These are phyloP conservation scores for Squalus acanthias DNA, from an alignment of 2,797 vertebrate species.

Conservation along the genomic window DNA sequence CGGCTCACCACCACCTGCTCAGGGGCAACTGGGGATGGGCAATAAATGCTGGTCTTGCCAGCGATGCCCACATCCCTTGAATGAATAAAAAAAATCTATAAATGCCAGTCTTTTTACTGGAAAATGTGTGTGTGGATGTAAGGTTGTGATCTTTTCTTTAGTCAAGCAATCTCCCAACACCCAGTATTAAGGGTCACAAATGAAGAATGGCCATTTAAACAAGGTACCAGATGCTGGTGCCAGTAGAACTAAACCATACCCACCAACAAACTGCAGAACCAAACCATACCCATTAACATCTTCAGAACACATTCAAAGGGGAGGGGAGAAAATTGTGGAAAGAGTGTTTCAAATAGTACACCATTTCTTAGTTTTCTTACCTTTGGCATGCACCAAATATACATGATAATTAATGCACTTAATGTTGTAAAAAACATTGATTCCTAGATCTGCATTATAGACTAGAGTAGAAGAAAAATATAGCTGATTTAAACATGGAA, in stretches of 20 bases:
- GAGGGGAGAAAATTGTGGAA: not conserved
- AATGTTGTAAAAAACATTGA: not conserved
- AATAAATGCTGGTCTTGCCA: too few species aligned
- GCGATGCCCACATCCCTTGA: too few species aligned
- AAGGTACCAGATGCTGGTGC: not conserved
- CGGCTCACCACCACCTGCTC: too few species aligned
- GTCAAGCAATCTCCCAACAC: not conserved
- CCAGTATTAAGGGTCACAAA: not conserved
- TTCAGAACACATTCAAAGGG: not conserved
- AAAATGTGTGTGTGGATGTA: not conserved
- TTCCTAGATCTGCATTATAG: not conserved
- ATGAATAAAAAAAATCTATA: too few species aligned
- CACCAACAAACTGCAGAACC: not conserved
- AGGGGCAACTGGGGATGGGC: too few species aligned
- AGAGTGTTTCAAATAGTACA: not conserved
- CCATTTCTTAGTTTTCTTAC: not conserved
- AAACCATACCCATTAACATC: not conserved
- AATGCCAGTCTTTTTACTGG: not conserved
- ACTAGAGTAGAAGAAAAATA: not conserved
- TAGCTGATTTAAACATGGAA: not conserved
- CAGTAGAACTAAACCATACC: not conserved
- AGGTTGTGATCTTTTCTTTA: not conserved
- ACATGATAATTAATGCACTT: not conserved
- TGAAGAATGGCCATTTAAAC: not conserved
- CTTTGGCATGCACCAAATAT: not conserved